A percentile compares a stretch with the other conserved stretches of the same genome.
These are phyloP conservation scores for Sinocyclocheilus rhinocerous DNA, from an alignment of 2,113 vertebrate genomes.

Conservation along the genomic window DNA sequence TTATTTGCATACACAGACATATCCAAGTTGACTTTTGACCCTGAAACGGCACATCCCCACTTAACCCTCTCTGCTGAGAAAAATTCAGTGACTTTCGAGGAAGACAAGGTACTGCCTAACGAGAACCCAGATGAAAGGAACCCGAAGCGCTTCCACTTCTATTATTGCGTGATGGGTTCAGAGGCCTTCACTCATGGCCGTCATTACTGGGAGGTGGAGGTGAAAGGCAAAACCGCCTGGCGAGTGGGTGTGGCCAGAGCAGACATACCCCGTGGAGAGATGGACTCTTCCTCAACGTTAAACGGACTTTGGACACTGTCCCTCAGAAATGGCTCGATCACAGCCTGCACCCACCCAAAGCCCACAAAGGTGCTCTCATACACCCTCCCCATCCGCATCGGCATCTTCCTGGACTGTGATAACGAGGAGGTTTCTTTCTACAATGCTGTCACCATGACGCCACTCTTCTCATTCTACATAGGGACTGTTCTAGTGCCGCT, in stretches of 20 bases:
- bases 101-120: conserved; percentile 53
- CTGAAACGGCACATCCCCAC: conserved; percentile 73
- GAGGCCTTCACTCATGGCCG: conserved; percentile 71
- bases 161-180: conserved; percentile 68
- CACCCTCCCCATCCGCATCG: conserved; percentile 63
- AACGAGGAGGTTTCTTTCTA: conserved; percentile 77
- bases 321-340: conserved; percentile 64
- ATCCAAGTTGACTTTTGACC: conserved; percentile 71
- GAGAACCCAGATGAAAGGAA: conserved; percentile 48
- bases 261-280: conserved; percentile 72
- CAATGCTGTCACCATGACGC: conserved; percentile 73
- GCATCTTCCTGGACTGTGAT: conserved; percentile 77
- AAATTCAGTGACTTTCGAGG: conserved; percentile 68
- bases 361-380: conserved; percentile 66
- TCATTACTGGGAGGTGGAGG: conserved; percentile 80
- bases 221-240: conserved; percentile 74
- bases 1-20: conserved; percentile 64
- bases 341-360: conserved; percentile 72
- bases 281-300: conserved; percentile 62
- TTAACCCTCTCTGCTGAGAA: conserved; percentile 65
- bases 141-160: conserved; percentile 71
- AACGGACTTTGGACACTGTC: conserved; percentile 76
- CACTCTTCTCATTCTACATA: conserved; percentile 72
- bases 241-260: conserved; percentile 73
- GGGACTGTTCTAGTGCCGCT: conserved; percentile 61